Evolutionary conservation across 2,888 invertebrate species (phyloP), one percentile per base, ranked within the genome.

Genomic region (Zygothrica quintamaculata): DNA sequence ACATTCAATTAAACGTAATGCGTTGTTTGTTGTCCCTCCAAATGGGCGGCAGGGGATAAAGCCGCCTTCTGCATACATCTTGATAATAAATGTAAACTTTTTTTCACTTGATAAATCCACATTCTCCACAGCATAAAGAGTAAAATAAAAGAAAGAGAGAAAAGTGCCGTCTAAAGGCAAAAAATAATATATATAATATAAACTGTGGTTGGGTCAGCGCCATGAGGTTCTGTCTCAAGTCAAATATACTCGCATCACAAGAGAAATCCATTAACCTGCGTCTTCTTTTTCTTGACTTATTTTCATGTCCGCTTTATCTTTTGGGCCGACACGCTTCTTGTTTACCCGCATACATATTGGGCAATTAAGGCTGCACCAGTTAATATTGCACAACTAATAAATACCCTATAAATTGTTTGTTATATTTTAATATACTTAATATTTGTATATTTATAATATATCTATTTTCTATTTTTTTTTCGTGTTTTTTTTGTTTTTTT

Each of bases 1-100:
- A 86, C 82, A 82, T 82, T 86, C 84, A 82, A 86, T 82, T 82
- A 86, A 86, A 84, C 59, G 66, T 84, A 82, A 82, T 82, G 81
- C 77, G 74, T 73, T 82, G 84, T 84, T 82, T 80, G 87, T 75
- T 69, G 79, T 75, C 82, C 84, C 70, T 67, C 43, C 46, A 61
- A 80, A 16, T 40, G 39, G 22, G 16, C n/a, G 39, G 22, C 29
- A 29, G 29, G 7, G 29, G 7, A 22, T 22, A 2, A 5, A 29
- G 29, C 31, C 18, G 7, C 26, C 9, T 15, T 12, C 15, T 36
- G 33, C 64, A 53, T 55, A 47, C 52, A 71, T 64, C 59, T 60
- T 74, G 73, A 80, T 67, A 77, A 84, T 80, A 82, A 85, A 82
- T 87, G 81, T 87, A 69, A 77, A 80, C 77, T 84, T 80, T 46